Base-by-base conservation (phyloP, 1,140 invertebrate genomes). In the Cryptotermes secundus region DNA sequence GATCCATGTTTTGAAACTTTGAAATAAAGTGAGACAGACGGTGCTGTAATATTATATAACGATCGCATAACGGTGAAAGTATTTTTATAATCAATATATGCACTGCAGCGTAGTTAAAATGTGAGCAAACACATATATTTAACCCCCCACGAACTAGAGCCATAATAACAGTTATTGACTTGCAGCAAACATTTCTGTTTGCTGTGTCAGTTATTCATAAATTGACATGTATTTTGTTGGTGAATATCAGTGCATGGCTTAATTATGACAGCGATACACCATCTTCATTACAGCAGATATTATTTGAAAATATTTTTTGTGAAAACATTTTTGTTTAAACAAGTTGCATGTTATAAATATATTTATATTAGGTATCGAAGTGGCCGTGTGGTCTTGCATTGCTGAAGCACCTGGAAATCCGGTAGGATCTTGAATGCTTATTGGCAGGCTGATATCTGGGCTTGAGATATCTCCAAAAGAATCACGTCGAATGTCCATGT, bases 111-210 rank as follows among this genome's bases (percentile, higher is more conserved):
- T 26, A 3, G 59, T 31, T 72, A 72, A 72, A 72, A n/a, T 72
- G 26, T 72, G 59, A 72, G 59, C 59, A 72, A 72, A 72, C 59
- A 72, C 59, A 72, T 72, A 72, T 72, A 72, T 72, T 72, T 72
- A 72, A n/a, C 59, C 59, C n/a, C 59, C 59, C 53, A 4, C 53
- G 6, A 72, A 31, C 59, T 72, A 6, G 2, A 31, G n/a, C n/a
- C 59, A 72, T 72, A 72, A 72, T 31, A 72, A 72, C n/a, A 26
- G 59, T 72, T 72, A 72, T 72, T 72, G 59, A 72, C 59, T 72
- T 72, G 26, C 59, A 26, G 59, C 59, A 72, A 72, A 72, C 59
- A 72, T n/a, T 26, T 72, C 26, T 72, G 59, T 72, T 72, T 72
- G 59, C 59, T n/a, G 59, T 72, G 26, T 6, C 59, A 72, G 7